Conservation (phyloP, 2,888 invertebrate genomes). For the Mesopsocus fuscifrons region DNA sequence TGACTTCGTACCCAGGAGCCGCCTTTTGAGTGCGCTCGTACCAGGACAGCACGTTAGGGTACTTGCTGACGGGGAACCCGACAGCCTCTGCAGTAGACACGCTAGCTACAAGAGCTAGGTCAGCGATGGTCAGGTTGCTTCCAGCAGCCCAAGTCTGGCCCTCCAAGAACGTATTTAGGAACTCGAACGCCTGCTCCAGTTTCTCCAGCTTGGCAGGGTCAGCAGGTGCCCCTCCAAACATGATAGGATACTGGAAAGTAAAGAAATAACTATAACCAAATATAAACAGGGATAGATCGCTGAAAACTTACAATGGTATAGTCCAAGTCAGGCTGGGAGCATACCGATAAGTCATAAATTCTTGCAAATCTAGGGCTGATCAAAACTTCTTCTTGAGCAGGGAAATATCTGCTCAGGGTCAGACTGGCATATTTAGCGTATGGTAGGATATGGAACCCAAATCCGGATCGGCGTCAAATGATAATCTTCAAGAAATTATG, state of each 20-base stretch:
- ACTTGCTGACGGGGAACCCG: conserved; percentile 45
- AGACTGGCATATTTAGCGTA: no score
- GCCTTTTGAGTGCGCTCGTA: conserved; percentile 34
- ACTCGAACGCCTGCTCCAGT: conserved; percentile 43
- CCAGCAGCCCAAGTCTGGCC: conserved; percentile 53
- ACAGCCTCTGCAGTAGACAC: conserved; percentile 45
- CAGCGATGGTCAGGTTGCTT: conserved; percentile 54
- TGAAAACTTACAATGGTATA: neutral
- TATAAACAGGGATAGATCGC: neutral
- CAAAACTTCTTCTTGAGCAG: no score
- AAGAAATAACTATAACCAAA: neutral
- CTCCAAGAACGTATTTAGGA: conserved; percentile 51
- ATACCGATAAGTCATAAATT: no score
- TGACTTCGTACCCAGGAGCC: conserved; percentile 33
- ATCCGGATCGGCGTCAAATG: no score
- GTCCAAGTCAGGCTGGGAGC: neutral
- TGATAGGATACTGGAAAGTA: conserved; percentile 34
- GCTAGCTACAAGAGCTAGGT: conserved; percentile 44
- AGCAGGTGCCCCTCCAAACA: conserved; percentile 36
- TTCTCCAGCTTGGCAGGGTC: conserved; percentile 48
- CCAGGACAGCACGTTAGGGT: conserved; percentile 46
- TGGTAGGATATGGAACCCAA: no score
- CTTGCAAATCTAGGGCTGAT: no score
- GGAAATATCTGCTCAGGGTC: no score
- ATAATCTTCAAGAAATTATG: no score